phyloP scores from a whole-genome alignment of 2,797 vertebrate species.

The Amniataba percoides region DNA sequence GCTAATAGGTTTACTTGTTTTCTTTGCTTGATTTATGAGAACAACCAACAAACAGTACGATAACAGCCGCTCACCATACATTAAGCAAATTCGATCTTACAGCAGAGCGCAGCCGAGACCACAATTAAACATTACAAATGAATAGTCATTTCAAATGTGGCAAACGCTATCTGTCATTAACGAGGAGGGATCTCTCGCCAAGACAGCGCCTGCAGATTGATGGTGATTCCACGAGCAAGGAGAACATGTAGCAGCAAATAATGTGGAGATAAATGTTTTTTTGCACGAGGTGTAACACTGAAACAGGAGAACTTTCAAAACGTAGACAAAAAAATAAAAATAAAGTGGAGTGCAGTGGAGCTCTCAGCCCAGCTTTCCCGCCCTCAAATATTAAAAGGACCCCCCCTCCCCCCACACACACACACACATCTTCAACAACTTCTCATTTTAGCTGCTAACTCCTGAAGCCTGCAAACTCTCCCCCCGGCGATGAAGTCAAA shows the following conservation, averaged over 20 bases:
- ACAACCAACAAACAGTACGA: conserved; percentile 39
- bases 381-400: conserved; percentile 7
- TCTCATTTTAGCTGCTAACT: conserved; percentile 3
- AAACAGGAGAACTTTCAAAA: conserved; percentile 1
- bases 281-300: conserved; percentile 8
- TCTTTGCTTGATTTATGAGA: conserved; percentile 46
- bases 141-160: conserved; percentile 38
- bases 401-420: too few relatives aligned
- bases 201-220: conserved; percentile 24
- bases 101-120: conserved; percentile 11
- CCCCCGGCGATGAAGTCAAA: conserved; percentile 5
- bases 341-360: conserved; percentile 5
- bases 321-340: too few relatives aligned
- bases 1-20: conserved; percentile 59
- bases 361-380: conserved; percentile 10
- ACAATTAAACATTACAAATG: conserved; percentile 51
- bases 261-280: conserved; percentile 10
- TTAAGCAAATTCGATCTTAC: conserved; percentile 51
- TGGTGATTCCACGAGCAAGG: conserved; percentile 2
- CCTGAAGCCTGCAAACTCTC: conserved; percentile 12
- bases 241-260: conserved; percentile 5
- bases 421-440: conserved; percentile 7
- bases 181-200: conserved; percentile 12
- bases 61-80: conserved; percentile 34
- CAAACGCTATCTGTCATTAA: conserved; percentile 26